Percentiles rank a stretch among this genome's conserved stretches.
Evolutionary conservation across 2,113 vertebrate genomes (phyloP).

Genomic region (Tyto alba): DNA sequence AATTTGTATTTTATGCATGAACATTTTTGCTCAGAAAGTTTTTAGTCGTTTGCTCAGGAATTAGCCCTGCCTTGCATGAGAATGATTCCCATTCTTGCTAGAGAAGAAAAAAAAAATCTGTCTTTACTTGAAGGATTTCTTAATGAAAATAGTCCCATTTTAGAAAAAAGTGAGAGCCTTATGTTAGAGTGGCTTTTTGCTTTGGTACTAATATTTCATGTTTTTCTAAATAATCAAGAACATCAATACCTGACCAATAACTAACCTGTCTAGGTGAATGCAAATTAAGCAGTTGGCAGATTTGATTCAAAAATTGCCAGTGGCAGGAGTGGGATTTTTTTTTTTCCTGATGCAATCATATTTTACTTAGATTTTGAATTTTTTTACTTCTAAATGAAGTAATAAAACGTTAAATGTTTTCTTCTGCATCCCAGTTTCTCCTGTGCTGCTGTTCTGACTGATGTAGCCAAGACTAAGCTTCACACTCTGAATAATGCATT

Average conservation of each 20-base stretch:
- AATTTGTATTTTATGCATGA: background rate
- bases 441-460: background rate
- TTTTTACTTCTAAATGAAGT: background rate
- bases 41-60: background rate
- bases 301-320: background rate
- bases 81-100: background rate
- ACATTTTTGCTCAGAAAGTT: background rate
- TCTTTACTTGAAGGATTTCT: background rate
- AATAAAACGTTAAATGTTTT: background rate
- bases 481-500: slow-evolving; percentile 12
- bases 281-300: background rate
- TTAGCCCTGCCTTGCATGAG: background rate
- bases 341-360: background rate
- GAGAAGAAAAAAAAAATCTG: background rate
- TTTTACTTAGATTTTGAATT: background rate
- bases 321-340: background rate
- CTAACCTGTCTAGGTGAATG: background rate
- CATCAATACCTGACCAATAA: background rate
- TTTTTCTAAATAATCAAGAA: background rate
- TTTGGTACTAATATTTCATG: background rate
- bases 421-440: background rate
- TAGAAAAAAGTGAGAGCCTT: background rate
- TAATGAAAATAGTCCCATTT: background rate
- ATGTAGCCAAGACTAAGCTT: background rate
- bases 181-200: background rate